Base-by-base conservation (phyloP, 2,888 invertebrate species). In the Acleris cristana region DNA sequence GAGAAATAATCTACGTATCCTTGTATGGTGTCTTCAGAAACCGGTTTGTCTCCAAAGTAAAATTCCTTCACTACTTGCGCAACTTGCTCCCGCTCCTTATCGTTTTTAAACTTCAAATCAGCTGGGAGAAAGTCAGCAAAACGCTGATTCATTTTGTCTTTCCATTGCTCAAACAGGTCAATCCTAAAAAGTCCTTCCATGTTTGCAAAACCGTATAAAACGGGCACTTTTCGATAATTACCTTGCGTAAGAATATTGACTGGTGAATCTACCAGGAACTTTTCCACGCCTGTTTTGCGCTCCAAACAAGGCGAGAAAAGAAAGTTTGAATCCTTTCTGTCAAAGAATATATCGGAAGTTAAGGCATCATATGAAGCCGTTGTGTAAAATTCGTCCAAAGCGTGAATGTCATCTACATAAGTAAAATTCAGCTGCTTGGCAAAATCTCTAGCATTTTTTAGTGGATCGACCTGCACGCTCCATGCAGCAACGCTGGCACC, bases 61-160 rank as follows among this genome's bases (percentile, higher is more conserved):
- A 81, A 83, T n/a, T 78, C 60, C 70, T 82, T 84, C 1, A 84
- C 66, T 23, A 53, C 30, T 19, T 73, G 52, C 0, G 80, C 80
- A 0, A 86, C 75, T 45, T 71, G 21, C 64, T 80, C 72, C 72
- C 74, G 80, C 67, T 84, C 76, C 6, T 72, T 55, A 2, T 81
- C 72, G 55, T 61, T 75, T 18, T 77, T 61, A 70, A 88, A 87
- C 53, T 77, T 66, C 7, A 88, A 71, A 64, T 88, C 81, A 16
- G 70, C 74, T 3, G 88, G 86, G 21, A 89, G 44, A 57, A 85
- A 88, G 26, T 86, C 80, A 0, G 83, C 77, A 74, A 87, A 86
- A 0, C 79, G 81, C n/a, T 78, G 69, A 74, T 84, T 83, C 85
- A 89, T 87, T 64, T 58, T 55, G 49, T 69, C 53, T 45, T 70